A percentile compares a stretch with the other conserved stretches of the same genome.
Evolutionary conservation across 2,888 invertebrate genomes (phyloP).

Genomic region (Dryobotodes eremita): DNA sequence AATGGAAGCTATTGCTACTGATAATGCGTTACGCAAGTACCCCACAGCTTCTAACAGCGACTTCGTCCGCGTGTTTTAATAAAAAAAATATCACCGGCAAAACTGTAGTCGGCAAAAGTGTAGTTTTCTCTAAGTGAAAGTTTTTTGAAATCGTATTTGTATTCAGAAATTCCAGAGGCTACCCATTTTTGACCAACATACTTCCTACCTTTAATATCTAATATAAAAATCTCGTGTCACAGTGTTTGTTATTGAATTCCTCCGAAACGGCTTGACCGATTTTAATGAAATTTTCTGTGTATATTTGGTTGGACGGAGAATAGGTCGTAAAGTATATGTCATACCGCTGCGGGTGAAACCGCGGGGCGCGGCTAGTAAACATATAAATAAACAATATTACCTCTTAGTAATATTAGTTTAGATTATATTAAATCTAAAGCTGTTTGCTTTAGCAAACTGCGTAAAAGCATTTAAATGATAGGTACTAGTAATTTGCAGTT

Average conservation of each 20-base stretch:
- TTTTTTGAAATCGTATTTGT: background rate
- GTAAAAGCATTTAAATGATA: background rate
- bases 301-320: too few species aligned
- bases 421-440: background rate
- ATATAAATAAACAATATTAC: background rate
- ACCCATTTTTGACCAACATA: background rate
- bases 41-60: too few species aligned
- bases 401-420: background rate
- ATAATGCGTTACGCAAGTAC: too few species aligned
- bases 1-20: too few species aligned
- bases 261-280: too few species aligned
- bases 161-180: background rate
- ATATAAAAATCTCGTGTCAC: too few species aligned
- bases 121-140: background rate
- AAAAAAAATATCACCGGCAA: background rate
- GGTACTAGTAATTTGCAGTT: background rate
- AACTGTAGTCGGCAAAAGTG: background rate
- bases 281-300: too few species aligned
- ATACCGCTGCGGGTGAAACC: too few species aligned
- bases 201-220: too few species aligned
- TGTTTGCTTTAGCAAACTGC: background rate
- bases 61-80: background rate
- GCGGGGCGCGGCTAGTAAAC: too few species aligned
- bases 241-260: too few species aligned
- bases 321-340: too few species aligned